Percentiles rank a stretch among this genome's conserved stretches.
Evolutionary conservation across 2,113 vertebrate species (phyloP).

Genomic region (Halcyon malimbica): DNA sequence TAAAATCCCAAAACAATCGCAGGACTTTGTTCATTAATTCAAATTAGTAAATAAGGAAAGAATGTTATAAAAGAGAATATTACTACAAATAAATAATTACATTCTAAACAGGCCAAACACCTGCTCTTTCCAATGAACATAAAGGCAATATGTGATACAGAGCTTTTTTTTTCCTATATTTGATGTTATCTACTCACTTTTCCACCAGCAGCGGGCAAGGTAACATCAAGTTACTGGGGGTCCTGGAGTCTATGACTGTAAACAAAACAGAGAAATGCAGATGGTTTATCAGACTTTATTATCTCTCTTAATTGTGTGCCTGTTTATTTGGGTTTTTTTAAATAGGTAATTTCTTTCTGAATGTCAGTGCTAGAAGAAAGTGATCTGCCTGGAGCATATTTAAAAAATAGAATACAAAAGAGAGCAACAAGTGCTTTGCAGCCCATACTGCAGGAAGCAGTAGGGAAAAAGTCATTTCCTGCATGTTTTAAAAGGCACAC

Average conservation of each 20-base stretch:
- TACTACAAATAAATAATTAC: not conserved
- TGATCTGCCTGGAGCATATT: not conserved
- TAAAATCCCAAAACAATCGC: constrained; percentile 50
- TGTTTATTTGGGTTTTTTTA: not conserved
- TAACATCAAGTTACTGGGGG: not conserved
- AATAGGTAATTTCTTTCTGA: not conserved
- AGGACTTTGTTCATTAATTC: constrained; percentile 25
- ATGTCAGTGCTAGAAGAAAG: not conserved
- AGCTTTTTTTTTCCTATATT: not conserved
- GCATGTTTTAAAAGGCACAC: not conserved
- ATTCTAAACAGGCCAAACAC: not conserved
- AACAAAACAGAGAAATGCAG: not conserved
- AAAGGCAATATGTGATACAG: not conserved
- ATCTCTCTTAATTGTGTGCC: not conserved
- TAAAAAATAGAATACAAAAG: not conserved
- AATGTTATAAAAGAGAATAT: not conserved
- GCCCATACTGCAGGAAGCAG: not conserved
- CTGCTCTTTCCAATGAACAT: not conserved
- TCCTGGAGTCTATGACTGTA: not conserved
- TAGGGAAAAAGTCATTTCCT: not conserved
- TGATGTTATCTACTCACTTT: not conserved
- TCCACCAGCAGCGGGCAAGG: not conserved
- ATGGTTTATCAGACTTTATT: not conserved
- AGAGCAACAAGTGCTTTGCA: not conserved
- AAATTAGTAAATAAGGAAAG: constrained; percentile 1